Conservation (phyloP, 2,113 vertebrate species). For the Protobothrops mucrosquamatus region DNA sequence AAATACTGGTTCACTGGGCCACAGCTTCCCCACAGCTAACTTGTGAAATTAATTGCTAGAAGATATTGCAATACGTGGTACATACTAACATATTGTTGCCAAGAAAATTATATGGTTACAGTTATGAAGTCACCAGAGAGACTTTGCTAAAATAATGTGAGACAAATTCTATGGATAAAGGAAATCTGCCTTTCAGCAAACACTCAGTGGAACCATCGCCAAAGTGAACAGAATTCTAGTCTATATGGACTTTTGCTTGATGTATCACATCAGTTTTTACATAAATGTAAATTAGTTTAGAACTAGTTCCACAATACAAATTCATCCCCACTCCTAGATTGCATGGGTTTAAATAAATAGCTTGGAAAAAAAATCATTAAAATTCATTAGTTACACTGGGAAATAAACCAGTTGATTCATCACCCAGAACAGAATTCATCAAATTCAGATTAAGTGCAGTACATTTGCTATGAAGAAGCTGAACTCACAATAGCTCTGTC, state of each 20-base stretch:
- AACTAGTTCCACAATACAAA: not conserved
- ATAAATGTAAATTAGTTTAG: not conserved
- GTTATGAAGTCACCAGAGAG: not conserved
- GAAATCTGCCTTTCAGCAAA: not conserved
- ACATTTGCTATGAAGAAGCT: not conserved
- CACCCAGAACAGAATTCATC: not conserved
- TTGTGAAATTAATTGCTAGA: not conserved
- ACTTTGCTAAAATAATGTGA: not conserved
- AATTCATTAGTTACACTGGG: not conserved
- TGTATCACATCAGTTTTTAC: not conserved
- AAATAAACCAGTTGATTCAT: not conserved
- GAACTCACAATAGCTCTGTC: conserved; percentile 8
- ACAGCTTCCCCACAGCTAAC: not conserved
- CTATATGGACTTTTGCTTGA: not conserved
- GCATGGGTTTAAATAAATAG: not conserved
- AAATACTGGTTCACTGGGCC: not conserved
- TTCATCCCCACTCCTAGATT: not conserved
- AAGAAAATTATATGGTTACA: not conserved
- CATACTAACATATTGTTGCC: not conserved
- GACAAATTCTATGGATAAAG: not conserved
- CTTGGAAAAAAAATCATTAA: not conserved
- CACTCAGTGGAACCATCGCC: not conserved
- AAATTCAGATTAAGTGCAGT: conserved; percentile 1
- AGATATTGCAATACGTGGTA: not conserved
- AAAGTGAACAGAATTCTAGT: not conserved